Base-by-base conservation (phyloP, 2,888 invertebrate genomes). In the Thalpophila matura region DNA sequence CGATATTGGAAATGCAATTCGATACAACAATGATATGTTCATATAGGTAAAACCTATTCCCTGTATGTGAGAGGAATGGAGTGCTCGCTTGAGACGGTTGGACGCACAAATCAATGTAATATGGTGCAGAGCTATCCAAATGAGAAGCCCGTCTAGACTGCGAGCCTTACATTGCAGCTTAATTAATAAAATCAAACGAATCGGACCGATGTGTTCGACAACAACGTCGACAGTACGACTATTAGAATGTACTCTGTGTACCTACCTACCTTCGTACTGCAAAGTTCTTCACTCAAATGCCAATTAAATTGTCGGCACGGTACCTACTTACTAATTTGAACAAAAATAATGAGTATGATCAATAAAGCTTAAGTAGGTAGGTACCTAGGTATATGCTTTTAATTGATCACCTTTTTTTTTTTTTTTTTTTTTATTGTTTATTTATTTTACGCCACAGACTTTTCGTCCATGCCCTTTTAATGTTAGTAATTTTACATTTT, bases 31-130 rank as follows among this genome's bases (percentile, higher is more conserved):
- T 68, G 59, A 77, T 74, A 66, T 55, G 64, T 60, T 54, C 53
- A 60, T 57, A 69, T 60, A 66, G n/a, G n/a, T n/a, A 70, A 65
- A 66, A 49, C 53, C 24, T 62, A 53, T 49, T 61, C 51, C 40
- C 38, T 31, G 45, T 37, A 24, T 40, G 63, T 31, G 33, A 69
- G 53, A 47, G 55, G 35, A 60, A 47, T 56, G 47, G 61, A 75
- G 64, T 59, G 66, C 46, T 58, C 56, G 71, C 46, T 62, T 45
- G 74, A 81, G 80, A 80, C 84, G 84, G 78, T 82, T 66, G 81
- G 77, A 80, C 76, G 85, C 84, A 87, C 86, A 87, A 88, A 91
- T 89, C 89, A 89, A 90, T 87, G 86, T 87, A 83, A 87, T 85
- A 79, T 84, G 82, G 77, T 80, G 75, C 81, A 82, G 82, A 80